Percentiles rank a stretch among this genome's conserved stretches.
These are phyloP conservation scores for Rhopalosiphum nymphaeae DNA, from an alignment of 2,888 invertebrate genomes.

Conservation along the genomic window DNA sequence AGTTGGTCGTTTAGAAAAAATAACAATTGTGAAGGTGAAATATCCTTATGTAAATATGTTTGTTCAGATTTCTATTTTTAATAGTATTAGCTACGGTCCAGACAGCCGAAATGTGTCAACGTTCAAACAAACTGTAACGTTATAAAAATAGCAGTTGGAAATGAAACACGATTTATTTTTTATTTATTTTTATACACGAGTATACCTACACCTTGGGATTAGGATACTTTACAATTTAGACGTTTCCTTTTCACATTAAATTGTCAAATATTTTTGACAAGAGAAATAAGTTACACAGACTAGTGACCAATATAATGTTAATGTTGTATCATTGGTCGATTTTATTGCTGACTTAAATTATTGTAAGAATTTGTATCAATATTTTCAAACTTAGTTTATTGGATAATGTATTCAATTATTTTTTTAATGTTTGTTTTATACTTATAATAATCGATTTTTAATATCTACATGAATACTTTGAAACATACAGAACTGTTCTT, in stretches of 20 bases:
- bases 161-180: slow-evolving; percentile 57
- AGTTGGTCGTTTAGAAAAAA: slow-evolving; percentile 44
- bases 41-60: slow-evolving; percentile 51
- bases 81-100: slow-evolving; percentile 57
- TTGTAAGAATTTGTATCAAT: not conserved
- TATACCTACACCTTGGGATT: slow-evolving; percentile 20
- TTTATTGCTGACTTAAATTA: not conserved
- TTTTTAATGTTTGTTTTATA: not conserved
- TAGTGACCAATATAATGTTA: not conserved
- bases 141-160: slow-evolving; percentile 62
- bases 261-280: not conserved
- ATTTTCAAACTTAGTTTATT: not conserved
- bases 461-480: too few species aligned
- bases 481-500: not conserved
- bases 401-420: not conserved
- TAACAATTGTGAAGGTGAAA: slow-evolving; percentile 53
- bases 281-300: not conserved
- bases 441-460: not conserved
- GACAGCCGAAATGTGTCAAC: slow-evolving; percentile 63
- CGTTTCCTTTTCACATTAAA: slow-evolving; percentile 5
- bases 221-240: not conserved
- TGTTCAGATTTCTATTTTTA: slow-evolving; percentile 63
- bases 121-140: slow-evolving; percentile 61
- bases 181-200: slow-evolving; percentile 29
- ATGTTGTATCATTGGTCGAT: not conserved